Conservation (phyloP, 2,797 vertebrate genomes). For the Xiphorhynchus erythropygius region DNA sequence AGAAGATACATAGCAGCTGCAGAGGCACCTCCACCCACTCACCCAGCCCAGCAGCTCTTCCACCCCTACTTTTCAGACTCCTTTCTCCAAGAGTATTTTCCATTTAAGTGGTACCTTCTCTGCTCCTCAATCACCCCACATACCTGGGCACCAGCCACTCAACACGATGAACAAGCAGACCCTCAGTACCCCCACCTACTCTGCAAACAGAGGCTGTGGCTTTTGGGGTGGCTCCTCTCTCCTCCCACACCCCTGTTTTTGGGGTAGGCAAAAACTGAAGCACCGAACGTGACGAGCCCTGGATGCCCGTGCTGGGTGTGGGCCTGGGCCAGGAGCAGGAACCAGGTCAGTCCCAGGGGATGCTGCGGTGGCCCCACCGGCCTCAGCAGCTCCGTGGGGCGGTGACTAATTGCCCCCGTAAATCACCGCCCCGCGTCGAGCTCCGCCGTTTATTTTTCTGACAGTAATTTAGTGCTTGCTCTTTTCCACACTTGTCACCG, state of each 20-base stretch:
- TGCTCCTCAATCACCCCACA: background rate
- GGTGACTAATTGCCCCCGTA: conserved; percentile 99
- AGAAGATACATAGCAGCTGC: background rate
- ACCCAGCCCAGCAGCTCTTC: background rate
- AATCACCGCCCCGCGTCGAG: conserved; percentile 88
- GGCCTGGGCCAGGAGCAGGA: background rate
- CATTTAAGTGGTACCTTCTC: background rate
- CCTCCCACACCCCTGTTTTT: rapidly evolving
- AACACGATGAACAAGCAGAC: background rate
- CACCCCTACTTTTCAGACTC: background rate
- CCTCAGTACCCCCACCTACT: rapidly evolving
- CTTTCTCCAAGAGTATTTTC: background rate
- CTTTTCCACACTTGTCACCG: conserved; percentile 99
- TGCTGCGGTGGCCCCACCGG: conserved; percentile 48
- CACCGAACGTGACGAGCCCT: background rate
- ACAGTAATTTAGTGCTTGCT: conserved; percentile 99
- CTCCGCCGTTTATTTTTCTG: conserved; percentile 99
- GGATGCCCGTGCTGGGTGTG: background rate
- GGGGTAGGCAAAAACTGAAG: background rate
- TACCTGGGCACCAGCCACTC: background rate
- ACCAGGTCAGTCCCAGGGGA: background rate
- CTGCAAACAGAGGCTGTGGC: rapidly evolving
- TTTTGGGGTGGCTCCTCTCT: background rate
- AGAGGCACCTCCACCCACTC: background rate
- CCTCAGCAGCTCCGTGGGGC: conserved; percentile 92